Percentiles rank a stretch among this genome's conserved stretches.
These are phyloP conservation scores for Mus minutoides DNA, from an alignment of 2,797 vertebrate genomes.

Conservation along the genomic window DNA sequence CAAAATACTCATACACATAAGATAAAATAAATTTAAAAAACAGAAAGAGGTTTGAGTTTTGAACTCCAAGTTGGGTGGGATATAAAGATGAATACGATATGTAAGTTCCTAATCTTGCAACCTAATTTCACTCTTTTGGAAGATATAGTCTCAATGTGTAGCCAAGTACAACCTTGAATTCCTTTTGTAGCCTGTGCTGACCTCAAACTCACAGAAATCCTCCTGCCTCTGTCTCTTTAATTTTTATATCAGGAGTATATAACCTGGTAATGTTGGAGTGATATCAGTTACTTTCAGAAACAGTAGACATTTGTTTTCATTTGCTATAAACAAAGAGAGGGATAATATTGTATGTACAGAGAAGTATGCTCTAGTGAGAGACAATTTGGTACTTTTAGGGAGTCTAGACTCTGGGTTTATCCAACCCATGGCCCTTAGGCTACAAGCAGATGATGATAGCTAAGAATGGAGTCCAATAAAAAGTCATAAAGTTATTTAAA, in stretches of 20 bases:
- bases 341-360: neutral
- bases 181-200: neutral
- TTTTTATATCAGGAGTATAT: neutral
- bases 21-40: neutral
- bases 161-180: neutral
- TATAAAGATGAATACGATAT: no score
- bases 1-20: neutral
- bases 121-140: neutral
- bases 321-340: neutral
- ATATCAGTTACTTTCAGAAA: neutral
- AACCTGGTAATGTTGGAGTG: neutral
- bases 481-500: neutral
- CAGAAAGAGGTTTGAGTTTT: neutral
- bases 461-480: neutral
- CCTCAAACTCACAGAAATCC: neutral
- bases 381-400: neutral
- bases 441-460: neutral
- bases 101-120: slow-evolving; percentile 44
- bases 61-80: no score
- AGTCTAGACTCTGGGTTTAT: neutral
- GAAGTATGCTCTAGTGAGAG: neutral
- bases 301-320: neutral
- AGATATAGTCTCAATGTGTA: neutral
- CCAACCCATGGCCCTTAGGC: neutral
- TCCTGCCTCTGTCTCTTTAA: neutral